These are phyloP conservation scores for Acrossocheilus fasciatus DNA, from an alignment of 2,797 vertebrate species.

Conservation along the genomic window DNA sequence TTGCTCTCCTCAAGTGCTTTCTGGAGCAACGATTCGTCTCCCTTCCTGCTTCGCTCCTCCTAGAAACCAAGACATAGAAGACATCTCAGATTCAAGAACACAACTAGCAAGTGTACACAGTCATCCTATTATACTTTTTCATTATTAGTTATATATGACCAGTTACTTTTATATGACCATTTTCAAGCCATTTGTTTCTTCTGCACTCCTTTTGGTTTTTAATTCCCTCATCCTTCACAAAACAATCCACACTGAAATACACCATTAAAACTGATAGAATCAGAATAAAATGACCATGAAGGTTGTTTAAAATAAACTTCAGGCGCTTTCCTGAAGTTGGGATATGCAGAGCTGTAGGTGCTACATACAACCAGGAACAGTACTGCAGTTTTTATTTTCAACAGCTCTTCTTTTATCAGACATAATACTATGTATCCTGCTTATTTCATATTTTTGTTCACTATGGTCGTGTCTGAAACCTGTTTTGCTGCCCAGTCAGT, in stretches of 20 bases:
- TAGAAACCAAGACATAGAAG: slow-evolving; percentile 69
- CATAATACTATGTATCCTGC: background rate
- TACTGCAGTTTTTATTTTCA: background rate
- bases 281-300: background rate
- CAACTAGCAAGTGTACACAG: slow-evolving; percentile 43
- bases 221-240: no score
- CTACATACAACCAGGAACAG: background rate
- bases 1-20: slow-evolving; percentile 84
- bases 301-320: background rate
- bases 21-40: slow-evolving; percentile 79
- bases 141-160: background rate
- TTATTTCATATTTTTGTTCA: background rate
- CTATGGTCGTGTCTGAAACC: background rate
- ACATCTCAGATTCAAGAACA: slow-evolving; percentile 43
- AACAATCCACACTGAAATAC: background rate
- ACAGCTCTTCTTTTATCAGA: background rate
- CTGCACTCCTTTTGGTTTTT: no score
- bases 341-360: background rate
- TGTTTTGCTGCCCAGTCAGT: background rate
- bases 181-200: background rate
- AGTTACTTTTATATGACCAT: background rate
- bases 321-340: background rate
- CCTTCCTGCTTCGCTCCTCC: slow-evolving; percentile 81
- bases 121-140: slow-evolving; percentile 10
- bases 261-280: background rate